Evolutionary conservation across 2,113 vertebrate genomes (phyloP).

Genomic region (Brachyhypopomus occidentalis): DNA sequence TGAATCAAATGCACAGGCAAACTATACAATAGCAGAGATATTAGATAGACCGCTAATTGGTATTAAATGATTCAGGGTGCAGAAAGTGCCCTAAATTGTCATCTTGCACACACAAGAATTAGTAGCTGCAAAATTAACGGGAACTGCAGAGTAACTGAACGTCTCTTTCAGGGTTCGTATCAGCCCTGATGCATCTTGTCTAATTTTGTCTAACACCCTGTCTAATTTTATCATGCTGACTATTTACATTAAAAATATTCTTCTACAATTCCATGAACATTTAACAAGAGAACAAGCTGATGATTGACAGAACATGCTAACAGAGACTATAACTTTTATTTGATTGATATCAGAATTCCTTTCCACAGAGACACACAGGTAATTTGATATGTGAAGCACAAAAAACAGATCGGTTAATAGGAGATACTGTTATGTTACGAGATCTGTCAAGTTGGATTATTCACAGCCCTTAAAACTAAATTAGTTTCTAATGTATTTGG

Average conservation of each 20-base stretch:
- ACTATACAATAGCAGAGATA: conserved; percentile 24
- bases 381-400: too few species aligned
- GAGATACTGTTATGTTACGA: too few species aligned
- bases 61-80: conserved; percentile 27
- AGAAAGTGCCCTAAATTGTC: neutral
- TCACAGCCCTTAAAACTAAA: too few species aligned
- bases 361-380: too few species aligned
- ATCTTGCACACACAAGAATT: neutral
- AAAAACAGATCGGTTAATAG: too few species aligned
- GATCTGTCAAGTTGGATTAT: too few species aligned
- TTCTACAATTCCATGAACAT: too few species aligned
- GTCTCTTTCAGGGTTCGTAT: conserved; percentile 25
- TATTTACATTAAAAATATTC: neutral
- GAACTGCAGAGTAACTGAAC: conserved; percentile 29
- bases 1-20: conserved; percentile 14
- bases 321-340: too few species aligned
- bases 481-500: too few species aligned
- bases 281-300: too few species aligned
- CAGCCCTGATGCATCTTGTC: neutral
- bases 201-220: neutral
- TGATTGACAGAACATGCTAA: too few species aligned
- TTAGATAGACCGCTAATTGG: conserved; percentile 37
- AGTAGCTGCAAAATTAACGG: conserved; percentile 31
- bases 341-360: too few species aligned
- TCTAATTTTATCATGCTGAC: neutral